Conservation (phyloP, 2,888 invertebrate genomes). For the Latrodectus elegans region DNA sequence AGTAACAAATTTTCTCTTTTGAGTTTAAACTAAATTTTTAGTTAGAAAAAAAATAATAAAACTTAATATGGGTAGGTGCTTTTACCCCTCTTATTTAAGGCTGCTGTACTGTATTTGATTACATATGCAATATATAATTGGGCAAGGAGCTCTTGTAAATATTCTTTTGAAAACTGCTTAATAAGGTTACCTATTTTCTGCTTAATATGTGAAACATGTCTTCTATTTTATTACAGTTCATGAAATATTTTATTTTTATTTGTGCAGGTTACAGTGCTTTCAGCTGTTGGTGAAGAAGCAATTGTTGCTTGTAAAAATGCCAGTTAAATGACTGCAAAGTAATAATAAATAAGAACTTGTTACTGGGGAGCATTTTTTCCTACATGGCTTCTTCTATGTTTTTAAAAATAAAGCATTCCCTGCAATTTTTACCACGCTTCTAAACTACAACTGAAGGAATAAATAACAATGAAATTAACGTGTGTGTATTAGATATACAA, state of each 20-base stretch:
- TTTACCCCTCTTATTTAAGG: too few relatives aligned
- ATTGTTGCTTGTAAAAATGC: slow-evolving; percentile 72
- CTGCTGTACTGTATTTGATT: not conserved
- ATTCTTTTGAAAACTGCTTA: not conserved
- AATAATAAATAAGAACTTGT: slow-evolving; percentile 47
- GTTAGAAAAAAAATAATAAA: too few relatives aligned
- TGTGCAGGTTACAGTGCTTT: slow-evolving; percentile 71
- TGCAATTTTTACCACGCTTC: slow-evolving; percentile 55
- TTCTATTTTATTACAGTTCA: too few relatives aligned
- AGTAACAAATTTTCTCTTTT: too few relatives aligned
- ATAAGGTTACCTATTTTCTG: not conserved
- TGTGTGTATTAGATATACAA: not conserved
- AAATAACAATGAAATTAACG: not conserved
- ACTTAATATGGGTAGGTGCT: too few relatives aligned
- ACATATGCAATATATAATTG: too few relatives aligned
- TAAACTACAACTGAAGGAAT: slow-evolving; percentile 26
- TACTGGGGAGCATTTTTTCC: slow-evolving; percentile 69
- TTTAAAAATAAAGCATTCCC: slow-evolving; percentile 65
- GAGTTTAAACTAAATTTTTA: too few relatives aligned
- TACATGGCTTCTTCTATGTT: slow-evolving; percentile 56
- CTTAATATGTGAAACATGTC: not conserved
- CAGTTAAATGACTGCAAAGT: slow-evolving; percentile 65
- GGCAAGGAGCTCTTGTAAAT: not conserved
- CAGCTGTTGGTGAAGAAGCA: slow-evolving; percentile 72
- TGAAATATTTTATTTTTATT: slow-evolving; percentile 3